Conservation (phyloP, 2,797 vertebrate species). For the Ctenochaetus hawaiiensis region DNA sequence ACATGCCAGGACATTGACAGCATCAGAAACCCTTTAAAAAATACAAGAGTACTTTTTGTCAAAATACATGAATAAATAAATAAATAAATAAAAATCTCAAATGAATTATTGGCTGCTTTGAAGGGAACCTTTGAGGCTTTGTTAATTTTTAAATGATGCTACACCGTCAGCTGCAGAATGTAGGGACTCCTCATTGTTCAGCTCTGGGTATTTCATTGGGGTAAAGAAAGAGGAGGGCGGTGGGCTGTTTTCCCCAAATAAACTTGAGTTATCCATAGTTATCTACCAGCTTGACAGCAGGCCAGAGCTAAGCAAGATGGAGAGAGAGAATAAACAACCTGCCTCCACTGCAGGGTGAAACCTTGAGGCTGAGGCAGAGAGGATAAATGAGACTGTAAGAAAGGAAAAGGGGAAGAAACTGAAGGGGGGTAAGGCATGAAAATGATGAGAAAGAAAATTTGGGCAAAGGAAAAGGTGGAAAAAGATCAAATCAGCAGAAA, state of each 20-base stretch:
- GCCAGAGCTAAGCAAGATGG: constrained; percentile 76
- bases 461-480: too few species aligned
- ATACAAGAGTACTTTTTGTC: background rate
- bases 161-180: too few species aligned
- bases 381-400: too few species aligned
- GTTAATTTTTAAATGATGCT: too few species aligned
- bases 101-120: too few species aligned
- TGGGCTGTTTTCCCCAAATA: constrained; percentile 61
- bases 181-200: background rate
- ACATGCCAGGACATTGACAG: background rate
- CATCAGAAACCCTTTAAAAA: background rate
- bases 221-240: constrained; percentile 5
- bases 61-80: too few species aligned
- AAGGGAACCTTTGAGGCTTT: too few species aligned
- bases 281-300: constrained; percentile 72
- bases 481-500: constrained; percentile 35
- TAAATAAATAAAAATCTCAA: too few species aligned
- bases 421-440: too few species aligned
- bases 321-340: constrained; percentile 76
- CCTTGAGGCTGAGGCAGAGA: constrained; percentile 47
- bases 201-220: constrained; percentile 19
- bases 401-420: too few species aligned
- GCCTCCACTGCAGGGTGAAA: constrained; percentile 68
- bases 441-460: too few species aligned
- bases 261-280: constrained; percentile 69